Base-by-base conservation (phyloP, 2,797 vertebrate genomes). In the Pseudomugil tenellus region DNA sequence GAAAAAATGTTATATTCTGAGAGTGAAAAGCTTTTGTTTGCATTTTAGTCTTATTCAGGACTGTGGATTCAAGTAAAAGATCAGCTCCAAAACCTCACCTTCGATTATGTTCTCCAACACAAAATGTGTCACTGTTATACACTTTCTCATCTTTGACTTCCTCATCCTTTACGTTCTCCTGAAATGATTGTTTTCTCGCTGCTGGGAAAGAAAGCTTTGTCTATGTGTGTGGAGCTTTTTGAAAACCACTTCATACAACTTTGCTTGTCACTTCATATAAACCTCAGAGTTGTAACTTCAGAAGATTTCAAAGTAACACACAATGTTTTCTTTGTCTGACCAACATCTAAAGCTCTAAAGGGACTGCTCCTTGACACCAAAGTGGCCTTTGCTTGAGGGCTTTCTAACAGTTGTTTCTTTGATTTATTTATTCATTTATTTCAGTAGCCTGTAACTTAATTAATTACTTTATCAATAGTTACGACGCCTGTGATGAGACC, bases 211-310 rank as follows among this genome's bases (percentile, higher is more conserved):
- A 23, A 43, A 32, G 35, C 59, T 62, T 51, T 53, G 13, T 51
- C 0, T n/a, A n/a, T 46, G 35, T 64, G 59, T 57, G 60, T 19
- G 49, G 25, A 62, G 53, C 17, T 52, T 57, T 41, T 60, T n/a
- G 12, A 37, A 0, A 8, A 58, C 0, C 8, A 7, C n/a, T 41
- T n/a, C n/a, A n/a, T n/a, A n/a, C 49, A 58, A 65, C 23, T 43
- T 41, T 37, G 26, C n/a, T 41, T 70, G 48, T 72, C 29, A 32
- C 16, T 31, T 59, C 2, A 67, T 58, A 68, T 21, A n/a, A 56
- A 67, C 13, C 1, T 3, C 49, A 11, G 49, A 34, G 69, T 11
- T 37, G 53, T 52, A 43, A 52, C 19, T 51, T 59, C 13, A 67
- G 17, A n/a, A 48, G 29, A 21, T 66, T 39, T 57, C 49, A 52